phyloP scores from a whole-genome alignment of 2,113 vertebrate genomes.

The Sphaerodactylus townsendi region DNA sequence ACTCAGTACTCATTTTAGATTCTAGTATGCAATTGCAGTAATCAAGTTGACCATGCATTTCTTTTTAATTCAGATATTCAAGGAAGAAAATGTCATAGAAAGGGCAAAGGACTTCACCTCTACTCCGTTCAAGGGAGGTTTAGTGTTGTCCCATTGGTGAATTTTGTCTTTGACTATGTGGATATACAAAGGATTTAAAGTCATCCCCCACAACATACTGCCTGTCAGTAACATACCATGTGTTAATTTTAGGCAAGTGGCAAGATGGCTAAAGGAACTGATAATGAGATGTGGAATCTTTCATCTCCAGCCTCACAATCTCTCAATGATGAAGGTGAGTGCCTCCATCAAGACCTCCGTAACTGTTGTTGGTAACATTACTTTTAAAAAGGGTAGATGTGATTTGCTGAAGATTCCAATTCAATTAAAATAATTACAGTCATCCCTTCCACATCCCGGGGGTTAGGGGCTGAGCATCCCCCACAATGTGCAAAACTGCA shows the following conservation, averaged over 20 bases:
- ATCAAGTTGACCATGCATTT: not conserved
- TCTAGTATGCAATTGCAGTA: not conserved
- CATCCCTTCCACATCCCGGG: too few relatives aligned
- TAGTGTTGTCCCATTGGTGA: not conserved
- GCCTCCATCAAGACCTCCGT: too few relatives aligned
- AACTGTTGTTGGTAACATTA: not conserved
- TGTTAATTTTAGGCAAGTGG: not conserved
- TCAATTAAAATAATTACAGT: not conserved
- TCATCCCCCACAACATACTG: not conserved
- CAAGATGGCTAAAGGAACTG: slow-evolving; percentile 29
- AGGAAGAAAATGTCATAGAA: not conserved
- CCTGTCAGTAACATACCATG: not conserved
- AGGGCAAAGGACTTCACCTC: not conserved
- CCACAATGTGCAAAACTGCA: too few relatives aligned
- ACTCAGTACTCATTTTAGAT: not conserved
- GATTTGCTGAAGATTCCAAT: not conserved
- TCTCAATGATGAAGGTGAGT: slow-evolving; percentile 16
- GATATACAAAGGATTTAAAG: not conserved
- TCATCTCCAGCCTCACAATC: slow-evolving; percentile 30
- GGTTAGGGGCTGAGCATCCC: too few relatives aligned
- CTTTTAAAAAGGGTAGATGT: not conserved
- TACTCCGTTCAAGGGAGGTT: not conserved
- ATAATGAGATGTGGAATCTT: slow-evolving; percentile 30
- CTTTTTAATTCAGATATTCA: not conserved
- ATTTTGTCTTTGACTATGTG: not conserved